A percentile compares a stretch with the other conserved stretches of the same genome.
Evolutionary conservation across 1,140 invertebrate genomes (phyloP).

Genomic region (Frieseomelitta varia): DNA sequence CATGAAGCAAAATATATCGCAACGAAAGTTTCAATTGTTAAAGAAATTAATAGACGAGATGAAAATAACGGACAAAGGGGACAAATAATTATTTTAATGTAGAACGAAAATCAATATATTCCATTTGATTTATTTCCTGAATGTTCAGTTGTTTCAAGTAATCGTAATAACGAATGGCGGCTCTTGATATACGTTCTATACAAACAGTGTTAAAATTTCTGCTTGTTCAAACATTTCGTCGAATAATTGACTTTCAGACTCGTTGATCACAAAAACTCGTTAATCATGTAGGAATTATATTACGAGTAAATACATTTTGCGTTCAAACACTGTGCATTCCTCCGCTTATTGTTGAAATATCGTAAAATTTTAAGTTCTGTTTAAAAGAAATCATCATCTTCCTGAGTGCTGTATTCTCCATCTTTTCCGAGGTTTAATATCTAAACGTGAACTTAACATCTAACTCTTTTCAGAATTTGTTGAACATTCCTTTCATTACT

Average conservation of each 20-base stretch:
- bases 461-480: too few species aligned
- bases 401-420: background rate
- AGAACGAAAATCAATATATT: background rate
- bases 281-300: background rate
- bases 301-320: background rate
- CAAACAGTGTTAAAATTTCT: background rate
- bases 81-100: background rate
- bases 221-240: background rate
- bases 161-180: background rate
- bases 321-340: background rate
- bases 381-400: background rate
- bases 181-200: background rate
- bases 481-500: too few species aligned
- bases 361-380: background rate
- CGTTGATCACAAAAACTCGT: background rate
- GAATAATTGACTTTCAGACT: background rate
- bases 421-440: too few species aligned
- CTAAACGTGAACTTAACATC: background rate
- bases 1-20: too few species aligned
- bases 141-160: background rate
- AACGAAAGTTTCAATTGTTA: background rate
- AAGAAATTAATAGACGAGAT: background rate
- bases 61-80: background rate
- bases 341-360: background rate
- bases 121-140: background rate